phyloP scores from a whole-genome alignment of 2,888 invertebrate genomes.

The Eugnorisma glareosa region DNA sequence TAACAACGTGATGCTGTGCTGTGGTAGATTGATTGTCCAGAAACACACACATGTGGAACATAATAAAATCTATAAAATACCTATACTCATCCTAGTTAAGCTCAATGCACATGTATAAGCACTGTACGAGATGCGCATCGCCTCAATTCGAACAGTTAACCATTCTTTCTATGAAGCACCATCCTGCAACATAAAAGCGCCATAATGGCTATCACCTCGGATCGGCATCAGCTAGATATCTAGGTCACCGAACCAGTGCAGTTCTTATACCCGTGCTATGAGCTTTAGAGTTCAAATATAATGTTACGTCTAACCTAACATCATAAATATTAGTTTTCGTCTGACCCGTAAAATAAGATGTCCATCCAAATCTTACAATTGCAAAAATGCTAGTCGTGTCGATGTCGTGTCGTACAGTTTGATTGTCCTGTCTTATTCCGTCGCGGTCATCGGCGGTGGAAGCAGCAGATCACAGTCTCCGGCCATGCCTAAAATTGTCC shows the following conservation, averaged over 20 bases:
- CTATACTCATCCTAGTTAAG: constrained; percentile 30
- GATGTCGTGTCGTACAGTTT: constrained; percentile 46
- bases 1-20: constrained; percentile 5
- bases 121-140: background rate
- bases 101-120: constrained; percentile 2
- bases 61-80: constrained; percentile 43
- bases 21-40: constrained; percentile 15
- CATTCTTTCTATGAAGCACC: background rate
- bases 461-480: constrained; percentile 67
- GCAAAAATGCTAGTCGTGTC: constrained; percentile 49
- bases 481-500: constrained; percentile 70
- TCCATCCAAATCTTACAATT: constrained; percentile 48
- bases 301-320: constrained; percentile 61
- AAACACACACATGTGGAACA: constrained; percentile 35
- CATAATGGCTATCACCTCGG: background rate
- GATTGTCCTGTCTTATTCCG: constrained; percentile 59
- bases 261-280: background rate
- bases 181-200: background rate
- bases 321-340: constrained; percentile 58
- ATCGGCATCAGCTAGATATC: background rate
- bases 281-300: constrained; percentile 51
- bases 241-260: background rate
- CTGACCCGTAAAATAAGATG: constrained; percentile 53
- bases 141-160: background rate
- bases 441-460: constrained; percentile 53